These are phyloP conservation scores for Antheraea assamensis DNA, from an alignment of 2,888 invertebrate genomes.

Conservation along the genomic window DNA sequence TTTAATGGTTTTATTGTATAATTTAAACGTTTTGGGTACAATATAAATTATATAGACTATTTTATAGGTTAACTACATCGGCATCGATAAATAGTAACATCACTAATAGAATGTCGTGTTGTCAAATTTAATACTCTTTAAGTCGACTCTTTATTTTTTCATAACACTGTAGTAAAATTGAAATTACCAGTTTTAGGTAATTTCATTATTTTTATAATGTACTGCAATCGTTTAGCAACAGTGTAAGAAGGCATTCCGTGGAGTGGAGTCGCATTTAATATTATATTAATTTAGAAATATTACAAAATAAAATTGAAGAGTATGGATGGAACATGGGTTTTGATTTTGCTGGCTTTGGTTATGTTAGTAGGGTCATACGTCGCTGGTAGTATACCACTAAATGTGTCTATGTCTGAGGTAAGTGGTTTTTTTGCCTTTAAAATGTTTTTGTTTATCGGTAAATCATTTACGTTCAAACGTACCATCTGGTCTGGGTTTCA, in stretches of 20 bases:
- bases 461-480: neutral
- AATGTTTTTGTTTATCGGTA: neutral
- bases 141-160: slow-evolving; percentile 7
- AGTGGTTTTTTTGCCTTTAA: slow-evolving; percentile 27
- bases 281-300: neutral
- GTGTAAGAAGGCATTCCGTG: slow-evolving; percentile 12
- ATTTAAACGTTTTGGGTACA: no score
- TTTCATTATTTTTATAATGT: slow-evolving; percentile 16
- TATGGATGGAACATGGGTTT: slow-evolving; percentile 93
- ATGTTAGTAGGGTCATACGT: slow-evolving; percentile 98
- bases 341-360: slow-evolving; percentile 92
- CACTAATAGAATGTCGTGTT: slow-evolving; percentile 24
- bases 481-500: slow-evolving; percentile 25
- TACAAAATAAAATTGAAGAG: slow-evolving; percentile 34
- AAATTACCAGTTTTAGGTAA: slow-evolving; percentile 17
- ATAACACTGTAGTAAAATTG: slow-evolving; percentile 11
- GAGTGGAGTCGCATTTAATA: slow-evolving; percentile 1
- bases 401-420: slow-evolving; percentile 97
- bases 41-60: no score
- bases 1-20: no score
- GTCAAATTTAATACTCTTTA: slow-evolving; percentile 18
- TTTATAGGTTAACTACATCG: neutral
- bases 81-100: neutral
- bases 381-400: slow-evolving; percentile 96
- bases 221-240: slow-evolving; percentile 4